Conservation (phyloP, 2,113 vertebrate species). For the Cynoglossus semilaevis region DNA sequence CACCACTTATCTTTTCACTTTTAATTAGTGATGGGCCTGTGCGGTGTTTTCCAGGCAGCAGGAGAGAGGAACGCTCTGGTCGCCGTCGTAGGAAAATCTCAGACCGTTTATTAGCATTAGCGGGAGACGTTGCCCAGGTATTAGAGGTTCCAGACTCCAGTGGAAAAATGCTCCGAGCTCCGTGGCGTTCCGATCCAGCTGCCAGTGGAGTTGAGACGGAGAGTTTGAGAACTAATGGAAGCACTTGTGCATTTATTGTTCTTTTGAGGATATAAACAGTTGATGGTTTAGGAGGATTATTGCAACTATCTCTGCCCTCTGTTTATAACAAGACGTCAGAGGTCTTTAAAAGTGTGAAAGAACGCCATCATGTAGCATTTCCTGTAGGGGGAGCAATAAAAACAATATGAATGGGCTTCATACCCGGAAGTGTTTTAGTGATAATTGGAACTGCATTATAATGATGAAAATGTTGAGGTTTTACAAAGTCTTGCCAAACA, state of each 20-base stretch:
- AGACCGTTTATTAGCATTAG: conserved; percentile 60
- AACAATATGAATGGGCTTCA: too few species aligned
- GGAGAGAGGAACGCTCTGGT: conserved; percentile 39
- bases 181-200: conserved; percentile 32
- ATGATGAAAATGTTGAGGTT: too few species aligned
- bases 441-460: too few species aligned
- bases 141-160: conserved; percentile 41
- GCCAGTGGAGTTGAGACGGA: conserved; percentile 15
- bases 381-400: too few species aligned
- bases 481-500: too few species aligned
- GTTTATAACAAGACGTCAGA: neutral
- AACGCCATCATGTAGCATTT: too few species aligned
- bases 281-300: neutral
- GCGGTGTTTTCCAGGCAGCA: conserved; percentile 55
- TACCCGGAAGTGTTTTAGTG: too few species aligned
- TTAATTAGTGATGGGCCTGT: conserved; percentile 62
- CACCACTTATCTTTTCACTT: conserved; percentile 72
- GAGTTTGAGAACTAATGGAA: conserved; percentile 17
- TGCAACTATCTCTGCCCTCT: neutral
- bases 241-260: conserved; percentile 9
- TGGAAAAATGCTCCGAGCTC: conserved; percentile 48
- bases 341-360: neutral
- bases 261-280: conserved; percentile 13
- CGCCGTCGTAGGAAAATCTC: conserved; percentile 52
- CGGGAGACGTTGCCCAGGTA: conserved; percentile 60